These are phyloP conservation scores for Struthidea cinerea DNA, from an alignment of 2,113 vertebrate species.

Conservation along the genomic window DNA sequence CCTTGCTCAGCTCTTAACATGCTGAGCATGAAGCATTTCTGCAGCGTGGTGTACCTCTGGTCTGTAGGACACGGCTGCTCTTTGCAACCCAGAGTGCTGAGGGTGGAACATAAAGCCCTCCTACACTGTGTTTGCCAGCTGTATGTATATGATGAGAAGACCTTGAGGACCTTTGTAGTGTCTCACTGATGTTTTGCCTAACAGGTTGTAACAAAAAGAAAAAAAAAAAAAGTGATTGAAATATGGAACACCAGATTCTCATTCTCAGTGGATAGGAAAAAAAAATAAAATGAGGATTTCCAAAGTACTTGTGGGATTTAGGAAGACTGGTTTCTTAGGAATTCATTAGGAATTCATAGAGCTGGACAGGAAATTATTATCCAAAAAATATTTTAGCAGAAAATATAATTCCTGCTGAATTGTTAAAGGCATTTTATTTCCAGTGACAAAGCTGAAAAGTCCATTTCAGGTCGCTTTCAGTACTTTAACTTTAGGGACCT, in stretches of 20 bases:
- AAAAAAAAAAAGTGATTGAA: neutral
- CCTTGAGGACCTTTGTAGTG: neutral
- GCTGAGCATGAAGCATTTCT: rapidly evolving
- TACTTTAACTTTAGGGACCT: neutral
- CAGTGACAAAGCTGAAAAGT: neutral
- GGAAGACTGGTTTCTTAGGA: neutral
- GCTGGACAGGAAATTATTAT: neutral
- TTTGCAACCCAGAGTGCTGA: neutral
- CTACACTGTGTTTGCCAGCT: neutral
- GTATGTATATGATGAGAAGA: neutral
- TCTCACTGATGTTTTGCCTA: neutral
- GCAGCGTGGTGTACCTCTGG: neutral
- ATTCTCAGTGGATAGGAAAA: neutral
- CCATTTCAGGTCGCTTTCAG: neutral
- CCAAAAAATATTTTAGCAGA: neutral
- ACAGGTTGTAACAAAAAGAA: neutral
- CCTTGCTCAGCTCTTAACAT: neutral
- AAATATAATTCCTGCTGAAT: neutral
- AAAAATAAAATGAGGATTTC: neutral
- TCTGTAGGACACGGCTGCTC: neutral
- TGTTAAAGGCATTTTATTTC: neutral
- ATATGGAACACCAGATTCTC: neutral
- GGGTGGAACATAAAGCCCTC: neutral
- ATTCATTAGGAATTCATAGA: neutral
- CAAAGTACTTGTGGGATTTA: neutral